Conservation (phyloP, 2,888 invertebrate species). For the Stenodema calcarata region DNA sequence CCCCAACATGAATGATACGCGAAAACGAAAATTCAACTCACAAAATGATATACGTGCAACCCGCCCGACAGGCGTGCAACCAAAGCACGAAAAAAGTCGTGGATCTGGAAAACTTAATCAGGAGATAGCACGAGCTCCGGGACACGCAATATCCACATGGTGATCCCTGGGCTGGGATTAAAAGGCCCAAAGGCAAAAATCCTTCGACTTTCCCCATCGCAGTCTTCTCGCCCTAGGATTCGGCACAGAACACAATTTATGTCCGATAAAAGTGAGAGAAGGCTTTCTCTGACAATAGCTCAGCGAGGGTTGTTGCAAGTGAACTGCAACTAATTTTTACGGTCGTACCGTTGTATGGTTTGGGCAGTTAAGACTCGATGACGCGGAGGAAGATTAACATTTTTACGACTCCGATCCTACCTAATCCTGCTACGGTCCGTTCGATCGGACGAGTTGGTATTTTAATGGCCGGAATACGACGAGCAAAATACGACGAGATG, state of each 20-base stretch:
- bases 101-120: neutral
- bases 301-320: neutral
- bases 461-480: no score
- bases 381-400: neutral
- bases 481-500: no score
- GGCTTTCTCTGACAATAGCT: neutral
- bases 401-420: no score
- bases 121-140: slow-evolving; percentile 2
- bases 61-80: neutral
- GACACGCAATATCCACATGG: neutral
- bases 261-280: neutral
- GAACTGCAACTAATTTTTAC: neutral
- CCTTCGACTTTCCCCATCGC: neutral
- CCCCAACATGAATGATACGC: no score
- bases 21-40: neutral
- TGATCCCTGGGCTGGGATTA: neutral
- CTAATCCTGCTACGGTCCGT: no score
- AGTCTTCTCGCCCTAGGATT: neutral
- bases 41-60: neutral
- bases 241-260: neutral
- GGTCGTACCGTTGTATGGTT: neutral
- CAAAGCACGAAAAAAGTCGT: neutral
- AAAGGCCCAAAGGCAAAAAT: neutral
- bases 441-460: no score
- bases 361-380: neutral